Conservation (phyloP, 2,797 vertebrate species). For the Lacerta bilineata region DNA sequence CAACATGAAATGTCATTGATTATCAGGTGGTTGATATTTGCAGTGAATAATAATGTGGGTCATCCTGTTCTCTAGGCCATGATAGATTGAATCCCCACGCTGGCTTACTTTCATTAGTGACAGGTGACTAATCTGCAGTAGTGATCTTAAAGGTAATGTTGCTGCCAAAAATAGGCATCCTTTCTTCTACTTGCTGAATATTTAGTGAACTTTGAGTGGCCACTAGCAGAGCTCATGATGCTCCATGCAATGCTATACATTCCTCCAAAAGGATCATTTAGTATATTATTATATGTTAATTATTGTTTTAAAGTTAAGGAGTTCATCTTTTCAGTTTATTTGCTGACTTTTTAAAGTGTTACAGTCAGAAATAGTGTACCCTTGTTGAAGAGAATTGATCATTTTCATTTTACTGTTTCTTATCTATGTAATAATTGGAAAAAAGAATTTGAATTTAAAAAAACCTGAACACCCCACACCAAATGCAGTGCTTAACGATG, state of each 20-base stretch:
- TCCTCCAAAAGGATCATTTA: constrained; percentile 5
- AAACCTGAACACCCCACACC: no score
- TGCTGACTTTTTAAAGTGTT: no score
- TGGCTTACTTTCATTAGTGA: constrained; percentile 20
- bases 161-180: constrained; percentile 26
- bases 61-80: constrained; percentile 28
- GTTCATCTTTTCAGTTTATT: no score
- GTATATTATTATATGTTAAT: no score
- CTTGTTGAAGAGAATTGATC: no score
- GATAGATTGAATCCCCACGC: constrained; percentile 20
- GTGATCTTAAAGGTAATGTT: constrained; percentile 18
- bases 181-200: constrained; percentile 15
- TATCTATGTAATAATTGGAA: no score
- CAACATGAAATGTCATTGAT: constrained; percentile 29
- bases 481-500: no score
- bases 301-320: no score
- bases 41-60: constrained; percentile 36
- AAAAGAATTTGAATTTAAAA: no score
- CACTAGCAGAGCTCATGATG: background rate
- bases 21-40: constrained; percentile 36
- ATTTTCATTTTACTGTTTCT: no score
- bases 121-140: constrained; percentile 44
- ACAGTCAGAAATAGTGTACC: no score
- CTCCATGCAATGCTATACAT: constrained; percentile 18
- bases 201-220: constrained; percentile 38